Conservation (phyloP, 2,113 vertebrate genomes). For the Shinisaurus crocodilurus region DNA sequence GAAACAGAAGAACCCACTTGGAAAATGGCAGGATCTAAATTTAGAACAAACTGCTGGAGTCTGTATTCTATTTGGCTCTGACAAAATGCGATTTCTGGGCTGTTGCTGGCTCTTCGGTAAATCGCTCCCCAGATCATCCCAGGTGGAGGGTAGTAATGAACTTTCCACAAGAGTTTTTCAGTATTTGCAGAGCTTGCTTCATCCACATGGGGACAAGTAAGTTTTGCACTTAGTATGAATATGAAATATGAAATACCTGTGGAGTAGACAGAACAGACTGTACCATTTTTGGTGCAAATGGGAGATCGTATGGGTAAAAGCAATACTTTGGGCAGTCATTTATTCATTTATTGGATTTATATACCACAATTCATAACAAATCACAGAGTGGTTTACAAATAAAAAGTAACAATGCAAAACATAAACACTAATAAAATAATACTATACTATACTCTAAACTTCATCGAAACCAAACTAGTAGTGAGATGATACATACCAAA, state of each 20-base stretch:
- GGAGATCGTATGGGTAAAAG: no score
- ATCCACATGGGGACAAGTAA: background rate
- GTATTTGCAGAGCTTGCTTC: no score
- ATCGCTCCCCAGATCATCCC: background rate
- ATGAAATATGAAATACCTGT: background rate
- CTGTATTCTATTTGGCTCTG: background rate
- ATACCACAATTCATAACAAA: no score
- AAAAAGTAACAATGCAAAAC: no score
- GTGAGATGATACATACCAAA: no score
- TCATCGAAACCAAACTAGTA: no score
- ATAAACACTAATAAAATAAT: no score
- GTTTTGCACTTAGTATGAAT: background rate
- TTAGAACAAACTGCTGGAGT: background rate
- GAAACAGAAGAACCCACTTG: slow-evolving; percentile 8
- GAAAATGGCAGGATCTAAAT: background rate
- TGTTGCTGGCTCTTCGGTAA: background rate
- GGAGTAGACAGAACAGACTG: background rate
- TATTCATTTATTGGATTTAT: no score
- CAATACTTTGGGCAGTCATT: no score
- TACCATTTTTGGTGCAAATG: background rate
- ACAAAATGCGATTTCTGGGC: background rate
- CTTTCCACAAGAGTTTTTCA: background rate
- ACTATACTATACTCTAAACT: no score
- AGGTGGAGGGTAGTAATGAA: background rate
- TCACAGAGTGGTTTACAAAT: no score